phyloP scores from a whole-genome alignment of 1,140 invertebrate species.

The Anoplolepis gracilipes region DNA sequence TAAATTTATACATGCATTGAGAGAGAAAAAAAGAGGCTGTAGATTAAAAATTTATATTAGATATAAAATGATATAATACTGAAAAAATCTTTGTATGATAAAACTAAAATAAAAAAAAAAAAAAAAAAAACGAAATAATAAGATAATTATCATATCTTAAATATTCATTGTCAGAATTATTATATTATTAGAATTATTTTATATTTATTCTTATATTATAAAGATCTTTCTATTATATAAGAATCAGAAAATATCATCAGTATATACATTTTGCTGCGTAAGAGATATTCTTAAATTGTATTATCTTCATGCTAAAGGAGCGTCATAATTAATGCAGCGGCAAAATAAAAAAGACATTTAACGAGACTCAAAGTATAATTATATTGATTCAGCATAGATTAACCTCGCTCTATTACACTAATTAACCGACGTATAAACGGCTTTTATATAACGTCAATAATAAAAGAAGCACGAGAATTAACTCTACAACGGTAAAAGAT shows the following conservation, averaged over 20 bases:
- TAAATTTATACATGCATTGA: neutral
- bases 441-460: neutral
- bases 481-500: neutral
- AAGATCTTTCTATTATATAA: neutral
- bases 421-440: slow-evolving; percentile 38
- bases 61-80: neutral
- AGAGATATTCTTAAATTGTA: neutral
- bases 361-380: slow-evolving; percentile 11
- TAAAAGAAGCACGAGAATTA: slow-evolving; percentile 46
- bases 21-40: no score
- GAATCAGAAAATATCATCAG: neutral
- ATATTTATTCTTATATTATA: slow-evolving; percentile 2
- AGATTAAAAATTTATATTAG: no score
- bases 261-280: neutral
- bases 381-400: slow-evolving; percentile 38
- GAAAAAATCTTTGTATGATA: neutral
- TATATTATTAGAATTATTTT: neutral
- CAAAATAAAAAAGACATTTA: slow-evolving; percentile 16
- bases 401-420: slow-evolving; percentile 25
- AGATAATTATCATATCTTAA: neutral
- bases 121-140: neutral
- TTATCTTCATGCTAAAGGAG: neutral
- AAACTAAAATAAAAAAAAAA: neutral
- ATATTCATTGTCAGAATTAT: no score
- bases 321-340: slow-evolving; percentile 3